Percentiles rank a stretch among this genome's conserved stretches.
These are phyloP conservation scores for Hemicordylus capensis DNA, from an alignment of 2,113 vertebrate species.

Conservation along the genomic window DNA sequence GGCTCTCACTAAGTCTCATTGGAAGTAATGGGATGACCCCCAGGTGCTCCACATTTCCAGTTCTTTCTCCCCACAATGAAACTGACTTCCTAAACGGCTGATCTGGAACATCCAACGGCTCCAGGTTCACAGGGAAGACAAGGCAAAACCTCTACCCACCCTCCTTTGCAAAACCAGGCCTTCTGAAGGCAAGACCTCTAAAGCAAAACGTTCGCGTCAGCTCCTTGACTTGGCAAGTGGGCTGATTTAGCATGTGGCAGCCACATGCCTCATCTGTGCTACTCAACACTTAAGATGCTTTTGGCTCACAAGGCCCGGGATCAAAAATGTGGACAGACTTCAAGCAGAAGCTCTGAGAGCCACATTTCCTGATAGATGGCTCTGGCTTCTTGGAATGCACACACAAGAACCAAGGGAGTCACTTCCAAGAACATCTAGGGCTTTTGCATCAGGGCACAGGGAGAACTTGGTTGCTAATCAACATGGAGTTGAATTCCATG, in stretches of 20 bases:
- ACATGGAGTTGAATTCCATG: not conserved
- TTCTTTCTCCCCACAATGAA: not conserved
- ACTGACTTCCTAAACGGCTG: not conserved
- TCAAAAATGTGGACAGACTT: constrained; percentile 24
- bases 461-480: not conserved
- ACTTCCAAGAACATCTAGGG: not conserved
- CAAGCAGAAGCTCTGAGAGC: constrained; percentile 2
- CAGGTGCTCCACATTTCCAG: no score
- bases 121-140: not conserved
- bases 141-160: not conserved
- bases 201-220: constrained; percentile 13
- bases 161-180: not conserved
- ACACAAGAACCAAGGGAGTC: not conserved
- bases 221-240: not conserved
- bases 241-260: constrained; percentile 9
- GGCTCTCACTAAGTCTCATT: no score
- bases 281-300: constrained; percentile 40
- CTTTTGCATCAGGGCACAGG: constrained; percentile 13
- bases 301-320: constrained; percentile 30
- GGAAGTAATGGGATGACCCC: no score
- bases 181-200: not conserved
- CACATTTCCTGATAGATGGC: constrained; percentile 22
- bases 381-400: constrained; percentile 19
- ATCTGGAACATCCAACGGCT: not conserved
- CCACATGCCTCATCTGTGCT: constrained; percentile 25